Base-by-base conservation (phyloP, 1,140 invertebrate genomes). In the Drosophila auraria region DNA sequence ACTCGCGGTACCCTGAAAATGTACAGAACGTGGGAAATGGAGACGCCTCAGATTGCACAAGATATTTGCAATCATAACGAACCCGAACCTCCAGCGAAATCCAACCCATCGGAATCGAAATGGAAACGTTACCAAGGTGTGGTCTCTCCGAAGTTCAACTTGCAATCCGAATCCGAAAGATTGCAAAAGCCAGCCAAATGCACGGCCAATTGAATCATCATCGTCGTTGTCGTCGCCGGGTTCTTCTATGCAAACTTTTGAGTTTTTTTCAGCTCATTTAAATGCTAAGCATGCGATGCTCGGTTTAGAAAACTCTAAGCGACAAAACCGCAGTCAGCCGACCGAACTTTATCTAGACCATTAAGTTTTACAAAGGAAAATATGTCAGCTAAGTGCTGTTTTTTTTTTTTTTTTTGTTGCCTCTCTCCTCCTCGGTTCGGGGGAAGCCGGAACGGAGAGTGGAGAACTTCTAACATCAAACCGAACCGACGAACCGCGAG, bases 341-440 rank as follows among this genome's bases (percentile, higher is more conserved):
- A 54, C 63, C 63, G 65, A 89, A 87, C 83, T 87, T 89, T 90
- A 89, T 89, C 86, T 89, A 90, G 84, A 82, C 78, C 86, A 90
- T 89, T 89, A 84, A 81, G 81, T 90, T 90, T 81, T 72, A 89
- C 86, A 84, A 79, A 82, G 77, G 80, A 75, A 87, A 87, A 87
- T 87, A 87, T 87, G 83, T 82, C 83, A 76, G 69, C 74, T 78
- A 87, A 86, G 83, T 86, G 79, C 82, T 78, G 53, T 49, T 49
- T 56, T 74, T 75, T 53, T 49, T 56, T 74, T 75, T 45, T 12
- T 7, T n/a, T 6, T n/a, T n/a, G n/a, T n/a, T n/a, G n/a, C 4
- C 5, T 49, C 20, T 11, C 1, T 11, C 7, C 11, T 3, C n/a
- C 8, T 4, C 12, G 14, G 30, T 27, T 66, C 20, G 23, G 49